Evolutionary conservation across 2,113 vertebrate species (phyloP).

Genomic region (Pimephales promelas): DNA sequence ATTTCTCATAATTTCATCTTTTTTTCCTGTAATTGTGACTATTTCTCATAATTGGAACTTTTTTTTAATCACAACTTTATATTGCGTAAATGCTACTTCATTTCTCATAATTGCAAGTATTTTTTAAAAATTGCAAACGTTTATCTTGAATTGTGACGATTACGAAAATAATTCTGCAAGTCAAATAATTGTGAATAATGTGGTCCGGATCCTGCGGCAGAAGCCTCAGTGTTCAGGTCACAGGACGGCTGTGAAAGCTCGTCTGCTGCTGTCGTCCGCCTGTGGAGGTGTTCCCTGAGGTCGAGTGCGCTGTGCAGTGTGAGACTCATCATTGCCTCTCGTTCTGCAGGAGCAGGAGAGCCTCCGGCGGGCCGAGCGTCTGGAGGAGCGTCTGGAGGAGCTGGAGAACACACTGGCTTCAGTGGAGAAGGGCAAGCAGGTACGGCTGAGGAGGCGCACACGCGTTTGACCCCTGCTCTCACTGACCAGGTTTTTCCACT

Average conservation of each 20-base stretch:
- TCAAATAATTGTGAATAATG: too few relatives aligned
- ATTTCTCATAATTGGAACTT: too few relatives aligned
- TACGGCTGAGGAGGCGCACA: constrained; percentile 38
- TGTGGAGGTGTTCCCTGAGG: neutral
- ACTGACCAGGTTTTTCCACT: neutral
- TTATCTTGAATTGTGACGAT: too few relatives aligned
- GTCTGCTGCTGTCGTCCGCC: neutral
- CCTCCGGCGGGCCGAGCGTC: constrained; percentile 69
- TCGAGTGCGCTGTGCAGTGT: neutral
- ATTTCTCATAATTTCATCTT: too few relatives aligned
- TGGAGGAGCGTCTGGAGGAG: constrained; percentile 71
- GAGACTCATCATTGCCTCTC: neutral
- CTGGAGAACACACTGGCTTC: constrained; percentile 69
- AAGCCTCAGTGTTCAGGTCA: neutral
- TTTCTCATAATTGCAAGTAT: too few relatives aligned
- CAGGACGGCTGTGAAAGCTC: neutral
- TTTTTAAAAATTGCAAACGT: too few relatives aligned
- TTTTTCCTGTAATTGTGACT: too few relatives aligned
- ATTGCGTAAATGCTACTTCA: too few relatives aligned
- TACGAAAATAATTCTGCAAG: too few relatives aligned
- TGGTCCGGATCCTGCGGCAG: neutral
- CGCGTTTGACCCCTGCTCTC: neutral
- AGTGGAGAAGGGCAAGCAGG: constrained; percentile 72
- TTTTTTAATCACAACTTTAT: too few relatives aligned
- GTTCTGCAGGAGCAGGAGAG: constrained; percentile 71